These are phyloP conservation scores for Chromobotia macracanthus DNA, from an alignment of 2,797 vertebrate genomes.

Conservation along the genomic window DNA sequence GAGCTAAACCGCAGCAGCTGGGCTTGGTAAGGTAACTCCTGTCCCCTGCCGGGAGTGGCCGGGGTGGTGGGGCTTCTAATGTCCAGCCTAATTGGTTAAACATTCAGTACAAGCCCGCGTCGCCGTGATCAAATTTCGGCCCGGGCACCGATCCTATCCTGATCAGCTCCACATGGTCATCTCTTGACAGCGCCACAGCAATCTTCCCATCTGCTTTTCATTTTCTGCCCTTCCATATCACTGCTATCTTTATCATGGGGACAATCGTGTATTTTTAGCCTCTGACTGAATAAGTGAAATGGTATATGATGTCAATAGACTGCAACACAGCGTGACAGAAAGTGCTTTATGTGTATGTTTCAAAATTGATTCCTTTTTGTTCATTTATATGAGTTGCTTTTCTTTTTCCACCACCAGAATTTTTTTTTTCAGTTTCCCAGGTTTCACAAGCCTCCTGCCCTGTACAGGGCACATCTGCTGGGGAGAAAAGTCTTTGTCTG, in stretches of 20 bases:
- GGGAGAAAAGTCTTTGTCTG: conserved; percentile 75
- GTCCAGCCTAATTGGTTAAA: conserved; percentile 43
- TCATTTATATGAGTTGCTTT: conserved; percentile 25
- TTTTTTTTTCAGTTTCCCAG: conserved; percentile 39
- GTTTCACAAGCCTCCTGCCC: conserved; percentile 70
- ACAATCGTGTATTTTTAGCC: conserved; percentile 39
- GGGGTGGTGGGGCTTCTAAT: conserved; percentile 24
- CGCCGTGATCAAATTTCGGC: conserved; percentile 52
- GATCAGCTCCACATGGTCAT: conserved; percentile 48
- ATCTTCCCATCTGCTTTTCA: conserved; percentile 49
- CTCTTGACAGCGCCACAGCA: conserved; percentile 28
- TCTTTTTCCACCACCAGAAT: conserved; percentile 12
- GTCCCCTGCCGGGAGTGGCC: conserved; percentile 39
- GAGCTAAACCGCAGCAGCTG: conserved; percentile 52
- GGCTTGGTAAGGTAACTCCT: conserved; percentile 53
- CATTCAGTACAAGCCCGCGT: conserved; percentile 27
- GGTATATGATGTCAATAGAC: conserved; percentile 39
- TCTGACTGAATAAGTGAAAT: conserved; percentile 53
- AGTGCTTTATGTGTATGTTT: conserved; percentile 26
- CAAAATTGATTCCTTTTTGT: conserved; percentile 35
- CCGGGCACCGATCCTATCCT: conserved; percentile 36
- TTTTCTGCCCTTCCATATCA: conserved; percentile 40
- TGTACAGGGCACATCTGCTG: conserved; percentile 80
- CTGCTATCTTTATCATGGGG: conserved; percentile 26
- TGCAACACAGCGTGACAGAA: conserved; percentile 35